Evolutionary conservation across 2,113 vertebrate genomes (phyloP).

Genomic region (Notarius lentiginosus): DNA sequence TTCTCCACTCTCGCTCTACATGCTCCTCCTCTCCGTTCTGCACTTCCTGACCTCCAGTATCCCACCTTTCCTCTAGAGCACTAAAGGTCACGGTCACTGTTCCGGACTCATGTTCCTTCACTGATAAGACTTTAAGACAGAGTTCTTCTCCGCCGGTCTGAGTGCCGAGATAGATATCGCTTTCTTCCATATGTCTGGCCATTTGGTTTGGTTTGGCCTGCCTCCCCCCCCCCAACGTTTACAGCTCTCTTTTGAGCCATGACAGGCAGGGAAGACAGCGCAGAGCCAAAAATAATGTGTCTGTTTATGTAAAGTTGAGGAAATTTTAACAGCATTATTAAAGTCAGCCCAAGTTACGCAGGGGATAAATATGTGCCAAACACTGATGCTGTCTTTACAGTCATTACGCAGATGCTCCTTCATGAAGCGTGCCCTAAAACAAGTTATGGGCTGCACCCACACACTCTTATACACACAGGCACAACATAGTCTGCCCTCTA

Average conservation of each 20-base stretch:
- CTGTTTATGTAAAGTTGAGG: constrained; percentile 25
- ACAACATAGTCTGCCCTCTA: background rate
- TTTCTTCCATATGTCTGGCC: constrained; percentile 2
- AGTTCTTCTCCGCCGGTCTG: constrained; percentile 28
- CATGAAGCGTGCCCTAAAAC: background rate
- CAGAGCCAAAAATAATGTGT: constrained; percentile 37
- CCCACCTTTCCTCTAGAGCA: constrained; percentile 39
- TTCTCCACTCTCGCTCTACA: constrained; percentile 1
- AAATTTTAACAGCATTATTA: constrained; percentile 40
- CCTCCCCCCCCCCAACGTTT: background rate
- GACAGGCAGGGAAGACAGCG: background rate
- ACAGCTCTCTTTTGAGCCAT: background rate
- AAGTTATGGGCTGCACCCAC: constrained; percentile 11
- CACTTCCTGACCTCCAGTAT: constrained; percentile 40
- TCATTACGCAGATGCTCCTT: constrained; percentile 35
- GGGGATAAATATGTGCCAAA: constrained; percentile 12
- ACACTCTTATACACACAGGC: constrained; percentile 20
- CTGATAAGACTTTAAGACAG: constrained; percentile 32
- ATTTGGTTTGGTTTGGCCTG: background rate
- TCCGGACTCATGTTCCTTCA: constrained; percentile 15
- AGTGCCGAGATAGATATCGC: constrained; percentile 29
- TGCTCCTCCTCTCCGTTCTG: background rate
- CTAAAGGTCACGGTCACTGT: constrained; percentile 41
- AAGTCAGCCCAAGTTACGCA: constrained; percentile 20
- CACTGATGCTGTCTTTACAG: background rate